Evolutionary conservation across 1,140 invertebrate species (phyloP).

Genomic region (Drosophila tropicalis): DNA sequence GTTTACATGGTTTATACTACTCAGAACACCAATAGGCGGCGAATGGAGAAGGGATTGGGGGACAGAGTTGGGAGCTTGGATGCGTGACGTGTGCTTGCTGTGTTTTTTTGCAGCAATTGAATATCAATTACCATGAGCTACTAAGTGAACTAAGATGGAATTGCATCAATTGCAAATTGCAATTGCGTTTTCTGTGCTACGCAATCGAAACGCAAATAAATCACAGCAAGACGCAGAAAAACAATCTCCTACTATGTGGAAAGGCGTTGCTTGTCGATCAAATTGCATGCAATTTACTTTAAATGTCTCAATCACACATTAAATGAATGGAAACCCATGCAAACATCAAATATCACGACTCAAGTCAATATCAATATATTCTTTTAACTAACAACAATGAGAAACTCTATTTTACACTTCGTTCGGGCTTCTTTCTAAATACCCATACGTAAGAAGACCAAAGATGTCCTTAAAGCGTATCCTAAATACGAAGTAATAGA

Average conservation of each 20-base stretch:
- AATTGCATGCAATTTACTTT: conserved; percentile 58
- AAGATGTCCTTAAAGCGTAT: too few relatives aligned
- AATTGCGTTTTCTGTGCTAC: conserved; percentile 52
- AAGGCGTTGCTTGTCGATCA: conserved; percentile 53
- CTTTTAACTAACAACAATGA: neutral
- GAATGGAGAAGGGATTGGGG: neutral
- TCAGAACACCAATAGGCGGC: neutral
- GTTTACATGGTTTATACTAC: neutral
- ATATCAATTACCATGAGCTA: conserved; percentile 51
- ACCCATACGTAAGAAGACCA: too few relatives aligned
- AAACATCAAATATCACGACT: conserved; percentile 16
- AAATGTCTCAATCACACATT: conserved; percentile 46
- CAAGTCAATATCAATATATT: conserved; percentile 8
- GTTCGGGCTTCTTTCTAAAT: too few relatives aligned
- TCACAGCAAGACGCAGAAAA: conserved; percentile 47
- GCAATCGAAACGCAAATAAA: conserved; percentile 65
- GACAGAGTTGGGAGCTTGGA: neutral
- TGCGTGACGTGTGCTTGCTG: conserved; percentile 8
- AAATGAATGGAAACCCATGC: conserved; percentile 30
- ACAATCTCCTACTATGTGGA: conserved; percentile 24
- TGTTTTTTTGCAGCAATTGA: neutral
- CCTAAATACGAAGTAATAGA: too few relatives aligned
- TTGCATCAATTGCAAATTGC: conserved; percentile 50
- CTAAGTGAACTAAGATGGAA: conserved; percentile 8
- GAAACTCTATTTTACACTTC: too few relatives aligned